Conservation (phyloP, 2,888 invertebrate genomes). For the Mythimna vitellina region DNA sequence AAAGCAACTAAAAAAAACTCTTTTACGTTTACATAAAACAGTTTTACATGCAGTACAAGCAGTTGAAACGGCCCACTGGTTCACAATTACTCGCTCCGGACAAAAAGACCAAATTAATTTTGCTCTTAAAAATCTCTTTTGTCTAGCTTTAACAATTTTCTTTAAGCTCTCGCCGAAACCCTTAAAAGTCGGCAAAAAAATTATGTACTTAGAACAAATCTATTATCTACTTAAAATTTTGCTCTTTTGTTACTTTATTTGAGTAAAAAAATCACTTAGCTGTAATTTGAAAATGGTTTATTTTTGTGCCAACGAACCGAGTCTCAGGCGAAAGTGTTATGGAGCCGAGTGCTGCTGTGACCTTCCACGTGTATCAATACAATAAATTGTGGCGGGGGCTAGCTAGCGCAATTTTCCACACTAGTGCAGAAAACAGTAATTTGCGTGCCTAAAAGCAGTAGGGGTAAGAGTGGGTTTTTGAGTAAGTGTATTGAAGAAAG, state of each 20-base stretch:
- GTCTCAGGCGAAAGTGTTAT: too few species aligned
- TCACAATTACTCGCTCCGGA: constrained; percentile 52
- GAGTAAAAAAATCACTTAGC: constrained; percentile 39
- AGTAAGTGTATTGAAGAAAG: neutral
- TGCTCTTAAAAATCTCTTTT: constrained; percentile 56
- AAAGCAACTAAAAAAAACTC: constrained; percentile 10
- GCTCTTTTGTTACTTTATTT: constrained; percentile 40
- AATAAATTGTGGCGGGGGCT: too few species aligned
- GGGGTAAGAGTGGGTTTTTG: too few species aligned
- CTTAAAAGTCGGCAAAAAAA: constrained; percentile 44
- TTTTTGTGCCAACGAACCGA: neutral
- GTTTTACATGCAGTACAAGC: constrained; percentile 50
- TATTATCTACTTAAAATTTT: constrained; percentile 46
- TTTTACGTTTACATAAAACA: constrained; percentile 43
- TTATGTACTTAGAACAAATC: constrained; percentile 42
- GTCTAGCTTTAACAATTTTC: constrained; percentile 58
- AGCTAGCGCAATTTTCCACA: too few species aligned
- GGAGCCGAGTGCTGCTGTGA: too few species aligned
- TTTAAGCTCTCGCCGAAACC: constrained; percentile 53
- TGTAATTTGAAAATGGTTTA: constrained; percentile 20
- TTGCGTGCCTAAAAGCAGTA: too few species aligned
- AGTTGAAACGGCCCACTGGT: constrained; percentile 28
- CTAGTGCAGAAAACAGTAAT: too few species aligned
- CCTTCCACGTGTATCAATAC: too few species aligned
- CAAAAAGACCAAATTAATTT: constrained; percentile 61